Conservation (phyloP, 2,797 vertebrate species). For the Trichosurus vulpecula region DNA sequence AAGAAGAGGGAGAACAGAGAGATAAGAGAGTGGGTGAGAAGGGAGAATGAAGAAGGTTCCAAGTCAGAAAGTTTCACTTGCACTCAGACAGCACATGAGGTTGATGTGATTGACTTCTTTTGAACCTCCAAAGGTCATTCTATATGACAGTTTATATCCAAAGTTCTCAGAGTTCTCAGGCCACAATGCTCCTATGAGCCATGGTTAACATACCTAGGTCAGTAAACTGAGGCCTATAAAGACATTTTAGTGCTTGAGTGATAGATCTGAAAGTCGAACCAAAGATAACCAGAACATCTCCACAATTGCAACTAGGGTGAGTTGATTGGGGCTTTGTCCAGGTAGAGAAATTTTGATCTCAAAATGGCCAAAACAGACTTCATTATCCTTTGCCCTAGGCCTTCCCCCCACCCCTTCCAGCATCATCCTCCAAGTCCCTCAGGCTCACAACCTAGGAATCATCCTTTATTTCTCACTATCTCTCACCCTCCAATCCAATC, state of each 20-base stretch:
- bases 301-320: not conserved
- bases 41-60: not conserved
- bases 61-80: constrained; percentile 18
- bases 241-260: not conserved
- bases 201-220: not conserved
- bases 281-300: not conserved
- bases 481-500: not conserved
- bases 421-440: not conserved
- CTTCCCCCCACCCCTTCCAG: not conserved
- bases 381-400: not conserved
- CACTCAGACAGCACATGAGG: not conserved
- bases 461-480: not conserved
- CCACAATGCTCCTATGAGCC: not conserved
- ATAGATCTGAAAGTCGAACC: not conserved
- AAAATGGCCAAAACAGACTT: not conserved
- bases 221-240: not conserved
- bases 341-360: not conserved
- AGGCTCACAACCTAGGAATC: not conserved
- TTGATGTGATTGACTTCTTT: no score
- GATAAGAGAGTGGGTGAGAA: not conserved
- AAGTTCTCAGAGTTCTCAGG: not conserved
- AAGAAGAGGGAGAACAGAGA: not conserved
- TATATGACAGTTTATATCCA: not conserved
- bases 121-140: not conserved
- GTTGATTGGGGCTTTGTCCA: not conserved